These are phyloP conservation scores for Dendrolimus pini DNA, from an alignment of 2,888 invertebrate species.

Conservation along the genomic window DNA sequence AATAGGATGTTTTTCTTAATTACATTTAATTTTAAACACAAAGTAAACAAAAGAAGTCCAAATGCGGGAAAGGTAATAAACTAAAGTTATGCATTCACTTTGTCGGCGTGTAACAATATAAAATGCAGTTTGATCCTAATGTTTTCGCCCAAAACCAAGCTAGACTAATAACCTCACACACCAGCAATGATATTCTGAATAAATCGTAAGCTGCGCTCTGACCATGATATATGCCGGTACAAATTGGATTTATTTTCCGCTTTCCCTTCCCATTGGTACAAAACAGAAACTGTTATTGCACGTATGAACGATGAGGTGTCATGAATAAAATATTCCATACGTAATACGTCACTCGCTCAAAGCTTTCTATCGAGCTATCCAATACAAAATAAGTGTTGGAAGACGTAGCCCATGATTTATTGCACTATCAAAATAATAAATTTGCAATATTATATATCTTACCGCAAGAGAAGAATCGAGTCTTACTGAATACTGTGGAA, in stretches of 20 bases:
- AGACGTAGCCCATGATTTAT: not conserved
- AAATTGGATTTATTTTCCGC: constrained; percentile 71
- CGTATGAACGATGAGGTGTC: constrained; percentile 67
- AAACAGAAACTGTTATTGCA: constrained; percentile 64
- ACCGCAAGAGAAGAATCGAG: no score
- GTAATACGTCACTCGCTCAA: constrained; percentile 47
- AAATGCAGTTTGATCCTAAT: no score
- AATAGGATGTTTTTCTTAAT: no score
- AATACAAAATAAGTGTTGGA: constrained; percentile 19
- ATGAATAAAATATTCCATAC: constrained; percentile 61
- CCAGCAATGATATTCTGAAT: constrained; percentile 46
- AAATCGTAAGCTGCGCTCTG: constrained; percentile 58
- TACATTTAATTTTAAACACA: no score
- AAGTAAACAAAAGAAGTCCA: no score
- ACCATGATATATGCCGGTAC: constrained; percentile 68
- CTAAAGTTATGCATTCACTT: no score
- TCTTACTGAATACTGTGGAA: no score
- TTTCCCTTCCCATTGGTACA: constrained; percentile 56
- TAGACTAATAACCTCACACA: not conserved
- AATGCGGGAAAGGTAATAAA: no score
- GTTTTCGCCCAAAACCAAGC: no score
- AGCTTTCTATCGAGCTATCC: constrained; percentile 38
- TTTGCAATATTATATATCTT: not conserved
- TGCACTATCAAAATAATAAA: not conserved
- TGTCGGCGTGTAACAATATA: no score